Evolutionary conservation across 2,113 vertebrate species (phyloP), one percentile per base, ranked within the genome.

Genomic region (Xiphorhynchus elegans): DNA sequence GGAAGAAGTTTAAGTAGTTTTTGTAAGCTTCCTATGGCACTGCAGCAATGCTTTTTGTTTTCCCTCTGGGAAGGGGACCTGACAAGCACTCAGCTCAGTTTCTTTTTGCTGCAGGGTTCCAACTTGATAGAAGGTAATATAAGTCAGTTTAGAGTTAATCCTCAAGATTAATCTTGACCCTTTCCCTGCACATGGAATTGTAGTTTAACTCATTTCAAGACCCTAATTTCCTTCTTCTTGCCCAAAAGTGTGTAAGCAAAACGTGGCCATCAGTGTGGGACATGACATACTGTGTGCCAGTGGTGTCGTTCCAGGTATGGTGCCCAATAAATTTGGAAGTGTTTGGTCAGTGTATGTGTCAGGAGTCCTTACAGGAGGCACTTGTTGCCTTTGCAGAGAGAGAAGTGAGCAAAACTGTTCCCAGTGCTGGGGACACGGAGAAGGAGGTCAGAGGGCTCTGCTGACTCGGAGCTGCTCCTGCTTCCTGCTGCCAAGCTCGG

Each of bases 401-500:
- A 6, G 37, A 56, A 56, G 31, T 16, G 90, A 10, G 9, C 5
- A 15, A 40, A 64, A 37, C 80, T 29, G 8, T 42, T 76, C 12
- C 37, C 4, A 1, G 28, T 52, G 39, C 37, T 69, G 1, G n/a
- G 62, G 62, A 29, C 42, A 7, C 42, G 3, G 15, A 74, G 87
- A 17, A 46, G 13, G 69, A 70, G 93, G 87, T 90, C 88, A 77
- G 85, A 90, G 96, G 92, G 72, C 42, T 97, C 14, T 55, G 1
- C 70, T 73, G 82, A 3, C 82, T 84, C 75, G 17, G 19, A 64
- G 9, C 70, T 87, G 11, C 76, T 90, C 68, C 80, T 85, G 88
- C 89, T 96, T 97, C 96, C 95, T 95, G 87, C 95, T 95, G 95
- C 87, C 91, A 58, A 6, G 55, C 72, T 66, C 5, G 9, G 68